Evolutionary conservation across 2,113 vertebrate species (phyloP).

Genomic region (Verasper variegatus): DNA sequence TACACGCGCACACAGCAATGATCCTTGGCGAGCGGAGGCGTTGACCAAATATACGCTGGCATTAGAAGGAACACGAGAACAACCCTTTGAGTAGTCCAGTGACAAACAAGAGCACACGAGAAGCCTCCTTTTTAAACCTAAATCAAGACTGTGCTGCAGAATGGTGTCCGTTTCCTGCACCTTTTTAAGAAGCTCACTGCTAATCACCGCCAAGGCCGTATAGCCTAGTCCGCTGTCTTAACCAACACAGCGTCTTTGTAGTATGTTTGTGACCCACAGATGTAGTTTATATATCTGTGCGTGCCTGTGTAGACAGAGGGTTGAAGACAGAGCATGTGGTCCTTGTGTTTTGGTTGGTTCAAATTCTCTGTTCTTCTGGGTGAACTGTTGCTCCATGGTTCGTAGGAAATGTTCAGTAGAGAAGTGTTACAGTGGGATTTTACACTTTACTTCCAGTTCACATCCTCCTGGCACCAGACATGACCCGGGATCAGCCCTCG

Average conservation of each 20-base stretch:
- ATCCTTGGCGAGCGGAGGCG: conserved; percentile 27
- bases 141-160: conserved; percentile 46
- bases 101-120: conserved; percentile 66
- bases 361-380: conserved; percentile 25
- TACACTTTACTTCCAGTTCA: conserved; percentile 33
- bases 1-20: conserved; percentile 18
- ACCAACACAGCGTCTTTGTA: conserved; percentile 64
- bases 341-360: conserved; percentile 32
- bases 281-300: conserved; percentile 33
- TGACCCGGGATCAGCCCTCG: conserved; percentile 34
- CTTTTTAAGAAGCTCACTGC: conserved; percentile 60
- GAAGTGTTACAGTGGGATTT: conserved; percentile 25
- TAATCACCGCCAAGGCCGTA: conserved; percentile 69
- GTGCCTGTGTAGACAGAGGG: conserved; percentile 28
- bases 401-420: conserved; percentile 42
- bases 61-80: conserved; percentile 32
- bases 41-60: conserved; percentile 44
- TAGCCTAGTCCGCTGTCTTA: conserved; percentile 65
- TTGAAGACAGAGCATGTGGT: conserved; percentile 15
- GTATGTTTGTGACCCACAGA: conserved; percentile 30
- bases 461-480: conserved; percentile 24
- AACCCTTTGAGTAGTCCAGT: conserved; percentile 34
- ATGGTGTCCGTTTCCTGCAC: conserved; percentile 43
- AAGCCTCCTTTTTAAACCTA: conserved; percentile 37
- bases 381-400: conserved; percentile 30